Base-by-base conservation (phyloP, 2,888 invertebrate species). In the Coenonympha glycerion region DNA sequence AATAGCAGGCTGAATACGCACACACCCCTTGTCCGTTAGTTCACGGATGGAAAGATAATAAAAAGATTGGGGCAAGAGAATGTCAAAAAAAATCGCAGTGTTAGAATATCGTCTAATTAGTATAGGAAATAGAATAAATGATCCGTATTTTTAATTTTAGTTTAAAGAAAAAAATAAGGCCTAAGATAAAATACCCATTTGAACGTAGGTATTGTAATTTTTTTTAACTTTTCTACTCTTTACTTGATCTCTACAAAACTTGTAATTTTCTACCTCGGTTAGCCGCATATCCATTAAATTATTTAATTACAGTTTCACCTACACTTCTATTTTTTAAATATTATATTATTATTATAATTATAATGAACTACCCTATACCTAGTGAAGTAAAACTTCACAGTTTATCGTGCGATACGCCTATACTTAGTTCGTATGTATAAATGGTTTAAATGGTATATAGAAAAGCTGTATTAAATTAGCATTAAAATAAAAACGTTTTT, bases 391-490 rank as follows among this genome's bases (percentile, higher is more conserved):
- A 76, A 82, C 82, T 84, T 84, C 77, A 69, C 64, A 62, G 69
- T 76, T 71, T 71, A 74, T 66, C 44, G 45, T 49, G 52, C 69
- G 62, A 68, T 62, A 66, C 63, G 45, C 55, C 64, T 75, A 73
- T 66, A 62, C 58, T 65, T 74, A 76, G 69, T 64, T 63, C 65
- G 65, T 71, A 69, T 74, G 71, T 83, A 74, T 80, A 80, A 76
- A 78, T 80, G 68, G n/a, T n/a, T 75, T 80, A 80, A 76, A 77
- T 81, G 68, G 56, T 63, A 71, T 79, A 34, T 45, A 75, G 74
- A 55, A 71, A 74, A 77, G 76, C 65, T 82, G 79, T 83, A 85
- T 79, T 85, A 85, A 83, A 83, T 68, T 83, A 82, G 79, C 75
- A 77, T 72, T 76, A 81, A 73, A 68, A 71, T 69, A 61, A 48